Conservation (phyloP, 2,113 vertebrate species). For the Pycnonotus jocosus region DNA sequence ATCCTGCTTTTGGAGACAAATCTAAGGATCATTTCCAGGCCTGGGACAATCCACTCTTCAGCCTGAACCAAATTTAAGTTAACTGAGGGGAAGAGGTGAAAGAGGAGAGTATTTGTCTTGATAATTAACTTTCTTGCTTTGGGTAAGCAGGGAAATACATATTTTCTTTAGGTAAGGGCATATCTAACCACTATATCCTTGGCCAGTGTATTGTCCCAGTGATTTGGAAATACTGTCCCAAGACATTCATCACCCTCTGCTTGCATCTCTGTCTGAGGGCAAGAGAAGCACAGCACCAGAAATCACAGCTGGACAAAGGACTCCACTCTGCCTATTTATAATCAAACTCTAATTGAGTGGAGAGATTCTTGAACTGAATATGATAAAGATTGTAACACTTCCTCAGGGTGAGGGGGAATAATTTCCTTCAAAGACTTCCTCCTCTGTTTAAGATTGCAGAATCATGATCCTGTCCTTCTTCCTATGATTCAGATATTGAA, state of each 20-base stretch:
- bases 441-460: background rate
- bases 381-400: background rate
- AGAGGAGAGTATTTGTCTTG: background rate
- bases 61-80: background rate
- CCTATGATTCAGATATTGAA: background rate
- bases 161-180: background rate
- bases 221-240: background rate
- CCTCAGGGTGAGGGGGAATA: fast-evolving
- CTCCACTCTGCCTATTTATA: background rate
- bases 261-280: background rate
- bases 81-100: background rate
- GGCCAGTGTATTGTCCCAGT: background rate
- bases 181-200: background rate
- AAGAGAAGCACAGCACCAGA: background rate
- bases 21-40: background rate
- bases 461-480: background rate
- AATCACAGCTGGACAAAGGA: background rate
- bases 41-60: background rate
- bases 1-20: background rate
- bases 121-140: background rate
- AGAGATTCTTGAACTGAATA: background rate
- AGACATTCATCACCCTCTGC: background rate
- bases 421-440: background rate
- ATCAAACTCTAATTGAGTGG: background rate
- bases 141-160: background rate